Conservation (phyloP, 2,797 vertebrate species). For the Macropodus opercularis region DNA sequence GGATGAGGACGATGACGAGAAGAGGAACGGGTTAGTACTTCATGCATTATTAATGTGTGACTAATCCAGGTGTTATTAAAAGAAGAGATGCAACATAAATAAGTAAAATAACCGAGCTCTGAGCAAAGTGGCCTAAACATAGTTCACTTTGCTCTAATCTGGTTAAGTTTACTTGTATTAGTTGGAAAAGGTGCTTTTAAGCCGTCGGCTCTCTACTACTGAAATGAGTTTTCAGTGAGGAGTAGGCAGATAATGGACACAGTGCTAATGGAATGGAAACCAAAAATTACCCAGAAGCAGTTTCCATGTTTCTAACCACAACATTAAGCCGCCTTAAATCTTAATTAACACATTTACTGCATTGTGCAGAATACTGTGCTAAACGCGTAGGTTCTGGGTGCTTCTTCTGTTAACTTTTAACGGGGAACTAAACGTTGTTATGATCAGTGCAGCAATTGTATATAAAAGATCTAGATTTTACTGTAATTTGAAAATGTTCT, state of each 20-base stretch:
- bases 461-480: too few species aligned
- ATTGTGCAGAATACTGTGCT: too few species aligned
- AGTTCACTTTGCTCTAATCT: neutral
- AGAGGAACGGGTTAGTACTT: constrained; percentile 68
- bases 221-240: constrained; percentile 31
- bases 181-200: neutral
- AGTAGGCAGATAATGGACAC: constrained; percentile 22
- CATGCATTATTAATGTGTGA: neutral
- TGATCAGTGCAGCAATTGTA: too few species aligned
- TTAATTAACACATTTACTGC: neutral
- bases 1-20: constrained; percentile 72
- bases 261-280: constrained; percentile 54
- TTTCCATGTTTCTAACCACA: constrained; percentile 25
- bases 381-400: too few species aligned
- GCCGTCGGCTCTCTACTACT: constrained; percentile 24
- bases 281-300: neutral
- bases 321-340: neutral
- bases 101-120: too few species aligned
- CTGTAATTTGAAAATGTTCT: too few species aligned
- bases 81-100: neutral
- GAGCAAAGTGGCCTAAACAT: too few species aligned
- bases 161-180: neutral
- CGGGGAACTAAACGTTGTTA: too few species aligned
- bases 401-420: too few species aligned
- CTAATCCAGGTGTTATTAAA: neutral